A percentile compares a stretch with the other conserved stretches of the same genome.
Conservation (phyloP, 2,113 vertebrate species). For the Paraplagusia blochii region DNA sequence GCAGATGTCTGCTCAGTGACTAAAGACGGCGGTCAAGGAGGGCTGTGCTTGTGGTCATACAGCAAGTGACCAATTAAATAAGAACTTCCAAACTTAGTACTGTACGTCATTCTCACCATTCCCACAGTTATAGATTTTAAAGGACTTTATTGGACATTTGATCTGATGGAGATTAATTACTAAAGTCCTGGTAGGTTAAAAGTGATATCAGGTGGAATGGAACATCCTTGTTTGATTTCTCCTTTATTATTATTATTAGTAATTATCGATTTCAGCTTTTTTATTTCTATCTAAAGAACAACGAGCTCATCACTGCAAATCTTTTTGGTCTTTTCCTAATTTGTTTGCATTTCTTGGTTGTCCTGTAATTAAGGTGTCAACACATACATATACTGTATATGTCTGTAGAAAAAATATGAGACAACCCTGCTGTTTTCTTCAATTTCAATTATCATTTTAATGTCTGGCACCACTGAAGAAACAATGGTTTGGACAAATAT, state of each 20-base stretch:
- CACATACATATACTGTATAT: no score
- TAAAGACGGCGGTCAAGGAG: slow-evolving; percentile 3
- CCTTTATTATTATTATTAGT: slow-evolving; percentile 29
- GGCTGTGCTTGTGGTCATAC: slow-evolving; percentile 15
- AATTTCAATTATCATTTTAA: no score
- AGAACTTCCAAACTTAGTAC: slow-evolving; percentile 3
- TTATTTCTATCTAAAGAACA: slow-evolving; percentile 49
- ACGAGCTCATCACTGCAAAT: slow-evolving; percentile 20
- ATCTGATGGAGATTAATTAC: slow-evolving; percentile 9
- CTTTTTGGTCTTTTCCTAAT: neutral
- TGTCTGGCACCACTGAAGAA: no score
- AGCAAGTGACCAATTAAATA: slow-evolving; percentile 11
- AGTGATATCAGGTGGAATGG: slow-evolving; percentile 28
- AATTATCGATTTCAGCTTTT: slow-evolving; percentile 20
- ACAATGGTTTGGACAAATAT: no score
- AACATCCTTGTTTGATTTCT: slow-evolving; percentile 25
- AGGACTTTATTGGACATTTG: neutral
- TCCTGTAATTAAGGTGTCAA: slow-evolving; percentile 19
- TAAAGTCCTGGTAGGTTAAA: slow-evolving; percentile 22
- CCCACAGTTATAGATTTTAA: slow-evolving; percentile 17
- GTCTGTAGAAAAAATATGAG: no score
- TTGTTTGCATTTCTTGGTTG: slow-evolving; percentile 11
- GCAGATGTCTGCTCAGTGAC: slow-evolving; percentile 5
- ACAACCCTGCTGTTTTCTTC: no score
- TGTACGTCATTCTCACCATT: slow-evolving; percentile 20